phyloP scores from a whole-genome alignment of 2,888 invertebrate genomes.

The Sinhomidia bicolor region DNA sequence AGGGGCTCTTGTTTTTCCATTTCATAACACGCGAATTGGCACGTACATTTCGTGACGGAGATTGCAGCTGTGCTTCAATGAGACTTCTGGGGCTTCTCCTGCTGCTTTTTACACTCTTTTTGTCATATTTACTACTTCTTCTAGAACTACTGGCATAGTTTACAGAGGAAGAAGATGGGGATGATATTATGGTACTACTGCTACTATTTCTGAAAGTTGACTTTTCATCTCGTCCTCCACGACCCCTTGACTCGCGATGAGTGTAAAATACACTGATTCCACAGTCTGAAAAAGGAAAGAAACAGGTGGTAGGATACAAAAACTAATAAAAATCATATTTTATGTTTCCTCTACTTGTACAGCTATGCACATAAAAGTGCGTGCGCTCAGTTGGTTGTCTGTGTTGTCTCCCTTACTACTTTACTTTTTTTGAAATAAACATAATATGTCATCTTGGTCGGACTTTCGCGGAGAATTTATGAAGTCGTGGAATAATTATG shows the following conservation, averaged over 20 bases:
- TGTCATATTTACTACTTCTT: constrained; percentile 50
- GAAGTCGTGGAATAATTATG: constrained; percentile 69
- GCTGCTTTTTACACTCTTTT: constrained; percentile 40
- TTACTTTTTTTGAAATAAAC: not conserved
- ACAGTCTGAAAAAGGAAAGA: constrained; percentile 80
- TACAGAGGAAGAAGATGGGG: no score
- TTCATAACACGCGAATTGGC: constrained; percentile 77
- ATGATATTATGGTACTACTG: not conserved
- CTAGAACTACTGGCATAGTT: constrained; percentile 28
- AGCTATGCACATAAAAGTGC: not conserved
- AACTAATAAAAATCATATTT: constrained; percentile 49
- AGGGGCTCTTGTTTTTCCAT: constrained; percentile 75
- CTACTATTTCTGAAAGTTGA: constrained; percentile 49
- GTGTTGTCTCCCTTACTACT: not conserved
- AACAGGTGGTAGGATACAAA: not conserved
- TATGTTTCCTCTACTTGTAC: not conserved
- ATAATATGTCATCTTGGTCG: constrained; percentile 40
- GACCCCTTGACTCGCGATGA: constrained; percentile 81
- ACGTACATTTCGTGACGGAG: constrained; percentile 15
- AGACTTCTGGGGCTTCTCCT: constrained; percentile 66
- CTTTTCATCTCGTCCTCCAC: constrained; percentile 47
- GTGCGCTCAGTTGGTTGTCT: not conserved
- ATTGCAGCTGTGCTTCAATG: not conserved
- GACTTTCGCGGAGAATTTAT: constrained; percentile 49
- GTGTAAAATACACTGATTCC: constrained; percentile 81